A percentile compares a stretch with the other conserved stretches of the same genome.
phyloP scores from a whole-genome alignment of 2,888 invertebrate species.

The Hydroisotoma schaefferi region DNA sequence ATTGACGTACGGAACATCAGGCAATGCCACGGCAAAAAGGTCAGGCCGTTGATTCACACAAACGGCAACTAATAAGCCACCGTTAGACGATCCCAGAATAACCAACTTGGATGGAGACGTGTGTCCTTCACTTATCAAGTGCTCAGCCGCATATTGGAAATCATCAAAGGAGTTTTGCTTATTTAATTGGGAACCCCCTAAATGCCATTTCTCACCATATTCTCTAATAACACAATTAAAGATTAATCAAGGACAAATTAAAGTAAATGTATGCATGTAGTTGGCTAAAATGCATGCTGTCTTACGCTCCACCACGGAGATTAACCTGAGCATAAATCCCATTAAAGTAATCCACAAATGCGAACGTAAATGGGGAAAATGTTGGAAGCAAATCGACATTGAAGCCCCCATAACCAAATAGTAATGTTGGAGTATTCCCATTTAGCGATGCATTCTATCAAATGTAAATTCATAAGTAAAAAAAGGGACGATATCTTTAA shows the following conservation, averaged over 20 bases:
- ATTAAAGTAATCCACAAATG: constrained; percentile 6
- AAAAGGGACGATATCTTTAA: neutral
- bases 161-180: constrained; percentile 62
- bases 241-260: neutral
- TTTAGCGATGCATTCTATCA: neutral
- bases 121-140: constrained; percentile 55
- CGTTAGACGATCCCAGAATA: constrained; percentile 60
- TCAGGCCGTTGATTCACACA: constrained; percentile 59
- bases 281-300: neutral
- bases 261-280: neutral
- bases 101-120: constrained; percentile 54
- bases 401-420: constrained; percentile 11
- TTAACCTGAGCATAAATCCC: constrained; percentile 10
- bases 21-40: constrained; percentile 57
- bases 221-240: constrained; percentile 52
- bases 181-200: constrained; percentile 54
- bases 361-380: constrained; percentile 5
- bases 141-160: constrained; percentile 58
- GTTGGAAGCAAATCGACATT: constrained; percentile 7
- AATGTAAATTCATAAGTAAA: neutral
- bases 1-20: constrained; percentile 53
- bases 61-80: constrained; percentile 59
- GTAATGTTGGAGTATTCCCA: constrained; percentile 1
- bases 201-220: constrained; percentile 61
- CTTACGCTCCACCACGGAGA: constrained; percentile 10